A percentile compares a stretch with the other conserved stretches of the same genome.
phyloP scores from a whole-genome alignment of 2,888 invertebrate species.

The Apamea anceps region DNA sequence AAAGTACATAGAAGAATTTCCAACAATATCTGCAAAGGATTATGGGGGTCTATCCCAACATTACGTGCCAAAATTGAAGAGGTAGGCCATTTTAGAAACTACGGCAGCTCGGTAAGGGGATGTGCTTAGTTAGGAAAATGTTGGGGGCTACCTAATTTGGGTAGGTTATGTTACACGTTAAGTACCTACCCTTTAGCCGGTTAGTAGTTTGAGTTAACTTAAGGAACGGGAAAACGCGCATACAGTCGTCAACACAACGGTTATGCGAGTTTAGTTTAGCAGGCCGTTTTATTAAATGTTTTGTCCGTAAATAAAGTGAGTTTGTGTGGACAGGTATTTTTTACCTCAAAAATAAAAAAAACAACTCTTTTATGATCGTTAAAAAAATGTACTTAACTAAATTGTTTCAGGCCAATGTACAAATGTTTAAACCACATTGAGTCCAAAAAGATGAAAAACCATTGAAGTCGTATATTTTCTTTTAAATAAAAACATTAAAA shows the following conservation, averaged over 20 bases:
- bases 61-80: constrained; percentile 66
- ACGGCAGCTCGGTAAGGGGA: constrained; percentile 60
- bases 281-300: constrained; percentile 42
- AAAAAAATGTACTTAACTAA: not conserved
- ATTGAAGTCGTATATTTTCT: constrained; percentile 16
- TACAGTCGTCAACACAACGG: constrained; percentile 60
- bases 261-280: constrained; percentile 31
- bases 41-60: constrained; percentile 66
- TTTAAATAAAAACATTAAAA: constrained; percentile 32
- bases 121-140: constrained; percentile 67
- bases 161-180: constrained; percentile 67
- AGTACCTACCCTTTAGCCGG: constrained; percentile 61
- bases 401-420: not conserved
- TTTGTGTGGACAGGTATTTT: not conserved
- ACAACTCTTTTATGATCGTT: not conserved
- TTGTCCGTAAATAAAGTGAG: constrained; percentile 4
- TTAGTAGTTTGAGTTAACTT: constrained; percentile 60
- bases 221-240: constrained; percentile 53
- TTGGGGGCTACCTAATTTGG: constrained; percentile 65
- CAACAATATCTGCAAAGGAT: constrained; percentile 64
- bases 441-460: not conserved
- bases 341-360: not conserved
- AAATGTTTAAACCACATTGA: not conserved
- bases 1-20: constrained; percentile 63
- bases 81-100: constrained; percentile 63